Percentiles rank a stretch among this genome's conserved stretches.
These are phyloP conservation scores for Sinocyclocheilus anshuiensis DNA, from an alignment of 2,113 vertebrate genomes.

Conservation along the genomic window DNA sequence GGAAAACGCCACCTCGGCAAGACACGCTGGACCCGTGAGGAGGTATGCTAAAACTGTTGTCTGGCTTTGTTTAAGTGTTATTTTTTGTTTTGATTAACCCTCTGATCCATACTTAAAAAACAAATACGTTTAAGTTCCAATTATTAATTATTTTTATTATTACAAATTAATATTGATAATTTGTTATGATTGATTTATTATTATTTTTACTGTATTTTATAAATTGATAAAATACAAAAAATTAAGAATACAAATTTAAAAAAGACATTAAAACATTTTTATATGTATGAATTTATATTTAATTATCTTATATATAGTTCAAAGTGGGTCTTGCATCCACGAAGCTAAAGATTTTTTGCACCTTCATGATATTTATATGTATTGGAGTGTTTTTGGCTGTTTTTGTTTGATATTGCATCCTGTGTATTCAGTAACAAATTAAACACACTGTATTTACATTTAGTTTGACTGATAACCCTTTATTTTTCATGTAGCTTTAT, in stretches of 20 bases:
- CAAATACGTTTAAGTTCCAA: neutral
- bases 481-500: neutral
- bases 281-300: neutral
- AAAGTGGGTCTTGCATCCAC: neutral
- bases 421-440: neutral
- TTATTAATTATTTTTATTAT: neutral
- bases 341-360: neutral
- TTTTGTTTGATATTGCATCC: neutral
- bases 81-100: neutral
- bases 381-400: neutral
- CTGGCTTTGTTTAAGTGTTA: neutral
- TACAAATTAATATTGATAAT: neutral
- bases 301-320: neutral
- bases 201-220: too few species aligned
- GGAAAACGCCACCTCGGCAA: slow-evolving; percentile 96
- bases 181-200: too few species aligned
- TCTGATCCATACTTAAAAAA: neutral
- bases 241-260: too few species aligned
- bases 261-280: too few species aligned
- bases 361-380: neutral
- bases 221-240: too few species aligned
- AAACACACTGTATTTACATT: neutral
- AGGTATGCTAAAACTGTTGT: slow-evolving; percentile 76
- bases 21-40: slow-evolving; percentile 97
- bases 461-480: neutral